Evolutionary conservation across 2,888 invertebrate species (phyloP), one percentile per base, ranked within the genome.

Genomic region (Isoperla grammatica): DNA sequence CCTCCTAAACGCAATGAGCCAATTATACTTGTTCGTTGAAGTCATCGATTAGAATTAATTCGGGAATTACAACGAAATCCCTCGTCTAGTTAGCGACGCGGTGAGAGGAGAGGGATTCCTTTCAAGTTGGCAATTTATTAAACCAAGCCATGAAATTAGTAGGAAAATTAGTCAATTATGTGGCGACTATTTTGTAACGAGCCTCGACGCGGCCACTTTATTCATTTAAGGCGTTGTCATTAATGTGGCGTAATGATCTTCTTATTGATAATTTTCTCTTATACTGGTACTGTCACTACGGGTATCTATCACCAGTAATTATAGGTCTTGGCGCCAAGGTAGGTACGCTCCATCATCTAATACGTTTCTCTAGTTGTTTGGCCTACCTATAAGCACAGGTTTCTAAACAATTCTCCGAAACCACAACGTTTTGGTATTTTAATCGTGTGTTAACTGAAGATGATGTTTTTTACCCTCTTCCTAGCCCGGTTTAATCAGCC

Each of bases 361-460:
- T 17, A 11, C 15, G 13, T 17, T 45, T 17, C 45, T 17, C 11
- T 5, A n/a, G 45, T 11, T 45, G 19, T 45, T 45, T 45, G 45
- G 45, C 19, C 45, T 45, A 17, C 45, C 19, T 19, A 45, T 45
- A 45, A 45, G 19, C 45, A 45, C 45, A 11, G 45, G 45, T 45
- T 45, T 45, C 17, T 45, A 11, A 11, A 45, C 45, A 19, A 15
- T 45, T 45, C 45, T 45, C 17, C 12, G 53, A 53, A 15, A 53
- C 53, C 53, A 53, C 53, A 37, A 53, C 53, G 53, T 53, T 53
- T 53, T 37, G 53, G 53, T 53, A 53, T 53, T 53, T 53, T 53
- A 53, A 53, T 53, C 53, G 53, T 53, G 12, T 53, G 53, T 53
- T 53, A 53, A 53, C 53, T 53, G 53, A 53, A 53, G 37, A 45